Evolutionary conservation across 2,113 vertebrate genomes (phyloP).

Genomic region (Erpornis zantholeuca): DNA sequence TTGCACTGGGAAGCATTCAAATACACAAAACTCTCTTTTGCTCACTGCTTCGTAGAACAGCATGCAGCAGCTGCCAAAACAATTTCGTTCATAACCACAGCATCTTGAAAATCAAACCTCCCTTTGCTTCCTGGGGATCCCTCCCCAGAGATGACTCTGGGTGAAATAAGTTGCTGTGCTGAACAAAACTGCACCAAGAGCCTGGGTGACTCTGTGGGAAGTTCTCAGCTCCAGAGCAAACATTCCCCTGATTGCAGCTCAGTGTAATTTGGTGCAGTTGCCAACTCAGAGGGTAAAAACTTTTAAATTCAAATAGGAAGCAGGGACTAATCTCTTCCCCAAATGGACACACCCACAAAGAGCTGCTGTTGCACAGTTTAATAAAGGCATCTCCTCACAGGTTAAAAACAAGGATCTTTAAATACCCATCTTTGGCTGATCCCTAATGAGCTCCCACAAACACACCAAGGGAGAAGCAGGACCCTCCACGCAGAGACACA

Average conservation of each 20-base stretch:
- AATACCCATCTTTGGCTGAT: constrained; percentile 4
- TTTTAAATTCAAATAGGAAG: not conserved
- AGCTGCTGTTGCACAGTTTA: not conserved
- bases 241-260: not conserved
- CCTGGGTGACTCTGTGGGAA: not conserved
- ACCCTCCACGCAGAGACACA: not conserved
- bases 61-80: not conserved
- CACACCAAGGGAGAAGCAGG: not conserved
- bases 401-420: not conserved
- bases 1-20: not conserved
- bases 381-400: not conserved
- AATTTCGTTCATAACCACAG: not conserved
- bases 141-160: not conserved
- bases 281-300: not conserved
- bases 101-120: not conserved
- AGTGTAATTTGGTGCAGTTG: not conserved
- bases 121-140: not conserved
- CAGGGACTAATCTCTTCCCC: not conserved
- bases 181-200: not conserved
- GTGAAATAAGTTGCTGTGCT: not conserved
- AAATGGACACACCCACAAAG: not conserved
- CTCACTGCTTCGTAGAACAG: not conserved
- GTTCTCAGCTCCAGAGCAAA: not conserved
- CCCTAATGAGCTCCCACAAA: not conserved
- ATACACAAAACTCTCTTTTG: not conserved